Evolutionary conservation across 1,140 invertebrate species (phyloP), one percentile per base, ranked within the genome.

Genomic region (Sarcophaga peregrina): DNA sequence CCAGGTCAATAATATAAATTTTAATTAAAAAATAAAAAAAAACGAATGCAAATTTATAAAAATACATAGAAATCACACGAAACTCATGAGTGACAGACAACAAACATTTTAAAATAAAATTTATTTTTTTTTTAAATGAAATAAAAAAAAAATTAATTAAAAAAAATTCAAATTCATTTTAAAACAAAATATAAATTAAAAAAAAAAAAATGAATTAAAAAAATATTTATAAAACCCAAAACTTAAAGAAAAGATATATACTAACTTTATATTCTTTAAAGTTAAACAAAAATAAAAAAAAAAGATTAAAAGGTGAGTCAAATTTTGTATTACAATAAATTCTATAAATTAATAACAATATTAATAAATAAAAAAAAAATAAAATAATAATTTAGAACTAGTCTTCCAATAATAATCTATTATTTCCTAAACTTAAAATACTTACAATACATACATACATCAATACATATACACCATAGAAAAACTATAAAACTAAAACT

Each of bases 401-500:
- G 62, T 68, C 62, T 68, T 68, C 62, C 62, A 68, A 37, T 68
- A 68, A 68, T 68, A 68, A 20, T 68, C 62, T 68, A 58, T 58
- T 68, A 68, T 68, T 68, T 68, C 62, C 62, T 68, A 58, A 58
- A 68, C 62, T 68, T 68, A 68, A 68, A 9, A 52, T 20, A 68
- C 62, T 37, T 37, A 37, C 25, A 37, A 37, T 37, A 37, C 25
- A 37, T 37, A 37, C 25, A 37, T 37, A 37, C 25, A 37, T 37
- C 1, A 1, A 37, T 37, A 37, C 25, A 37, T 37, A 37, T 37
- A 37, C 25, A 37, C 25, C 25, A 37, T 37, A 37, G 25, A 37
- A 37, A 37, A 37, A 37, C 25, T 37, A 37, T 37, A 2, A 2
- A 37, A 37, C 25, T 37, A 37, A 37, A 37, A 37, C 4, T 37